Evolutionary conservation across 2,888 invertebrate species (phyloP).

Genomic region (Pheosia gnoma): DNA sequence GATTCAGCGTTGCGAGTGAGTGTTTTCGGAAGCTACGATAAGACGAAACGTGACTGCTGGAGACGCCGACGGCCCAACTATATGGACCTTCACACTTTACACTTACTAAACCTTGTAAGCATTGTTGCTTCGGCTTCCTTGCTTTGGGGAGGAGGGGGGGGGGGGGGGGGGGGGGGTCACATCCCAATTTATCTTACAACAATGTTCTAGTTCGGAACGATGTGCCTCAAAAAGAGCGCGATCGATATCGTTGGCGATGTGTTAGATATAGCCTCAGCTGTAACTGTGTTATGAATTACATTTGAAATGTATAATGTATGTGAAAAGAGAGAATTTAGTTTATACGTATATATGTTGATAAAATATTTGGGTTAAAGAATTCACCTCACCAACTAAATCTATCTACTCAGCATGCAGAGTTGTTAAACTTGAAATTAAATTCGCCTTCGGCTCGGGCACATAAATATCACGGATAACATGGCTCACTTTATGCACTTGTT

Average conservation of each 20-base stretch:
- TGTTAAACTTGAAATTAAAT: no score
- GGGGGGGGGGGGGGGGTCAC: constrained; percentile 3
- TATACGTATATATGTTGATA: no score
- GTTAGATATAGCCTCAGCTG: constrained; percentile 22
- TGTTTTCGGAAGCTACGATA: constrained; percentile 75
- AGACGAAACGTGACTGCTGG: constrained; percentile 68
- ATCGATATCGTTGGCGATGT: constrained; percentile 24
- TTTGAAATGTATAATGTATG: constrained; percentile 34
- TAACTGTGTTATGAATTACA: constrained; percentile 35
- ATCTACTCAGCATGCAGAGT: no score
- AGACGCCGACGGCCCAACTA: constrained; percentile 55
- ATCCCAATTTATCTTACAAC: constrained; percentile 25
- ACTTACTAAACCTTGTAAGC: constrained; percentile 48
- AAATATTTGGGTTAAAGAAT: no score
- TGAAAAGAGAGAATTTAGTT: not conserved
- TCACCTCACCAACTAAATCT: no score
- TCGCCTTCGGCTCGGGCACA: no score
- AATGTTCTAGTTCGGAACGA: constrained; percentile 36
- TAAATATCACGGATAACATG: no score
- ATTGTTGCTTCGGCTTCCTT: constrained; percentile 30
- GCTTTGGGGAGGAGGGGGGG: no score
- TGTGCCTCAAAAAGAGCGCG: constrained; percentile 24
- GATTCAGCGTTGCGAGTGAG: constrained; percentile 71
- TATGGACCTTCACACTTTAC: constrained; percentile 59
- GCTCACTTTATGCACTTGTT: no score